A percentile compares a stretch with the other conserved stretches of the same genome.
Conservation (phyloP, 2,888 invertebrate genomes). For the Lepidonotus clava region DNA sequence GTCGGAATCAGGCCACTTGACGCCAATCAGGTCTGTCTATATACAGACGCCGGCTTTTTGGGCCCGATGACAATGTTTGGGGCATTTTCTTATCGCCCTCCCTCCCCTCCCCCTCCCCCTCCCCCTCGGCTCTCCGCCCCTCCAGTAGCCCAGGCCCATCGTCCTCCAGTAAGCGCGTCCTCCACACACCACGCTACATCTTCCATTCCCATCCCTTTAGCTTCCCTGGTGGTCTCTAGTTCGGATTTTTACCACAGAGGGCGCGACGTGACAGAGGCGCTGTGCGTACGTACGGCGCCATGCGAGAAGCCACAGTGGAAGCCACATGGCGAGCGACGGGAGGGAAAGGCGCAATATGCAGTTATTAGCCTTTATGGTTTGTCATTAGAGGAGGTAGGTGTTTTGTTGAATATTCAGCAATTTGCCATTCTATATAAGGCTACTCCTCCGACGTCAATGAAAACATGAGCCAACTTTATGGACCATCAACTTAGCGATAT, state of each 20-base stretch:
- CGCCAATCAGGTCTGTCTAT: constrained; percentile 39
- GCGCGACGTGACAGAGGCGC: constrained; percentile 4
- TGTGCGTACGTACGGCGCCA: not conserved
- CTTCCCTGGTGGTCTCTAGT: too few species aligned
- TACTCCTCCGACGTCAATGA: too few species aligned
- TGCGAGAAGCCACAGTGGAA: not conserved
- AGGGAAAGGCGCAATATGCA: not conserved
- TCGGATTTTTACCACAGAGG: not conserved
- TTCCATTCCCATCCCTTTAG: not conserved
- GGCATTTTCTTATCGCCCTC: constrained; percentile 22
- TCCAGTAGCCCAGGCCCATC: too few species aligned
- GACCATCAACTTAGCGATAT: too few species aligned
- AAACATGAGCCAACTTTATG: too few species aligned
- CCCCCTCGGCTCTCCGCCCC: not conserved
- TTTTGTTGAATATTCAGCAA: too few species aligned
- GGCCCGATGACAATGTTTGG: constrained; percentile 25
- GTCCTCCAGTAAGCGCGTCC: not conserved
- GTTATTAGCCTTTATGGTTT: too few species aligned
- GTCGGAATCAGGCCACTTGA: constrained; percentile 2
- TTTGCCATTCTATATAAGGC: too few species aligned
- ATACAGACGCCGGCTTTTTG: constrained; percentile 15
- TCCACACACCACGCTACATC: constrained; percentile 6
- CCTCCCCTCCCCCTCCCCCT: not conserved
- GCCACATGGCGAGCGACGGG: not conserved
- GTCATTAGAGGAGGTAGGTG: too few species aligned